Conservation (phyloP, 1,140 invertebrate species). For the Meloidogyne chitwoodi region DNA sequence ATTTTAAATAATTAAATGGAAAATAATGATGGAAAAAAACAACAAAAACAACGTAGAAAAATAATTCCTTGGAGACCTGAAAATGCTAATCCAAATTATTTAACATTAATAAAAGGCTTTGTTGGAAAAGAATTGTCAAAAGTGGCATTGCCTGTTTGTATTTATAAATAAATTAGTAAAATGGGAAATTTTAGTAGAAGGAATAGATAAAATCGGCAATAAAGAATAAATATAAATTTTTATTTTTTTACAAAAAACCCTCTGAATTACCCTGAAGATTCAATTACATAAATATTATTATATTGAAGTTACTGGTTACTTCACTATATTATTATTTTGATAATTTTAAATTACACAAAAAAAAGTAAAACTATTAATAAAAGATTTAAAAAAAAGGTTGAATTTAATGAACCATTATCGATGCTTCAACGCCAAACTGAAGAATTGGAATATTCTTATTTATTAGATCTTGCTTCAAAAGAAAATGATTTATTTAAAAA, state of each 20-base stretch:
- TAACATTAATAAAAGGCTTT: slow-evolving; percentile 98
- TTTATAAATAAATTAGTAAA: background rate
- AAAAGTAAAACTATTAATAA: too few relatives aligned
- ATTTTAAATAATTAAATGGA: background rate
- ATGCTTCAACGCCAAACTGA: slow-evolving; percentile 94
- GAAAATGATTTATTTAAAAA: slow-evolving; percentile 89
- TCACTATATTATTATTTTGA: too few relatives aligned
- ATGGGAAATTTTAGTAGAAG: background rate
- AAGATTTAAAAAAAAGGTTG: slow-evolving; percentile 64
- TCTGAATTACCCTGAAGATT: too few relatives aligned
- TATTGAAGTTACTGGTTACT: too few relatives aligned
- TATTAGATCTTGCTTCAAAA: slow-evolving; percentile 74
- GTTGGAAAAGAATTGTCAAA: slow-evolving; percentile 97
- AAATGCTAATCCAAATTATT: slow-evolving; percentile 11
- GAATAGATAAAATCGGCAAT: too few relatives aligned
- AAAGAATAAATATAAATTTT: background rate
- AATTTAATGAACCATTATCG: slow-evolving; percentile 96
- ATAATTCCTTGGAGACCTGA: background rate
- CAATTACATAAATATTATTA: too few relatives aligned
- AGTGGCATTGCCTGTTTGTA: slow-evolving; percentile 83
- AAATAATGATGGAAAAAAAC: background rate
- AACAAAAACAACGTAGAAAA: slow-evolving; percentile 1
- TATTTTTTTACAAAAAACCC: too few relatives aligned
- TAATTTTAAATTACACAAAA: too few relatives aligned
- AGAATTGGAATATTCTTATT: slow-evolving; percentile 89